phyloP scores from a whole-genome alignment of 2,113 vertebrate genomes.

The Anarrhichthys ocellatus region DNA sequence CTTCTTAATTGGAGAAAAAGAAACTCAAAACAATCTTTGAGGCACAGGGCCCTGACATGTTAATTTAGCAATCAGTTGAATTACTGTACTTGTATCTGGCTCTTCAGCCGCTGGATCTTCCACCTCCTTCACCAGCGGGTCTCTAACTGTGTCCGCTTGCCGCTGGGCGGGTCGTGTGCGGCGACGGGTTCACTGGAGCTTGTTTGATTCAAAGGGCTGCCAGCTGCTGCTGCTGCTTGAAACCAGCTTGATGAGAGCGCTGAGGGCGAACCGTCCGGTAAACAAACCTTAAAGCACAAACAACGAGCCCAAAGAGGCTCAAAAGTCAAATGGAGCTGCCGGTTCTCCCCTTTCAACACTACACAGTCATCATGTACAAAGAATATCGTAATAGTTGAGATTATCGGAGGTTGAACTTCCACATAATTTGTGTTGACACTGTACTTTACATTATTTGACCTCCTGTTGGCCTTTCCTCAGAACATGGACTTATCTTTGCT shows the following conservation, averaged over 20 bases:
- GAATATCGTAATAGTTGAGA: background rate
- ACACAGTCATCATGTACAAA: background rate
- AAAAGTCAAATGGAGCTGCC: background rate
- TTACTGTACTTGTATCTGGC: background rate
- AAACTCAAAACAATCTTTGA: too few species aligned
- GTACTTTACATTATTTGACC: slow-evolving; percentile 34
- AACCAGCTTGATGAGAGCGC: slow-evolving; percentile 3
- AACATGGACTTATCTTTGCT: slow-evolving; percentile 3
- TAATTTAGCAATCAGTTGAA: background rate
- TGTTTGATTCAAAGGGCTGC: slow-evolving; percentile 28
- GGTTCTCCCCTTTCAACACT: background rate
- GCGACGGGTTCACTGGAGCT: background rate
- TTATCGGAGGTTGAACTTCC: background rate
- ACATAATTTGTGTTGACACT: background rate
- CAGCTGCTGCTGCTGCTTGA: slow-evolving; percentile 23
- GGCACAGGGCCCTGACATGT: too few species aligned
- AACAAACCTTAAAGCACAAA: background rate
- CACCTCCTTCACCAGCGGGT: background rate
- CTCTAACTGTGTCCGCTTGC: background rate
- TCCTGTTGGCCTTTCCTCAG: background rate
- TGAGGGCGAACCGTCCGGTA: slow-evolving; percentile 11
- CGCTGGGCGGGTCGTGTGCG: background rate
- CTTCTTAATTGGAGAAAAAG: background rate
- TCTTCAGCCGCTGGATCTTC: background rate
- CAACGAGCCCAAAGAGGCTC: background rate